These are phyloP conservation scores for Melitaea cinxia DNA, from an alignment of 1,140 invertebrate genomes.

Conservation along the genomic window DNA sequence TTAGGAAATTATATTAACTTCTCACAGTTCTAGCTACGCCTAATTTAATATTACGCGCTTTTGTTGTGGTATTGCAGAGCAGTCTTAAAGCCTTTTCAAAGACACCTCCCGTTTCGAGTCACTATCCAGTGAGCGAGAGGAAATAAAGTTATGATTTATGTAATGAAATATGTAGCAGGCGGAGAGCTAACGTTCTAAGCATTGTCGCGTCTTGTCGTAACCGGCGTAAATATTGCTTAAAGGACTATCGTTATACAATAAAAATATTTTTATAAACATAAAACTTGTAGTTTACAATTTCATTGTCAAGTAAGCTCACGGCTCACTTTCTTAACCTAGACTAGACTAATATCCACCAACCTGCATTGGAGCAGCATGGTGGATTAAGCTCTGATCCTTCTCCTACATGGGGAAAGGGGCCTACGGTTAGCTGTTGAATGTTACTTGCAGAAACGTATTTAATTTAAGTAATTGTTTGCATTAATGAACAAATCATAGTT, in stretches of 20 bases:
- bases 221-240: constrained; percentile 52
- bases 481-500: no score
- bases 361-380: no score
- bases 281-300: constrained; percentile 44
- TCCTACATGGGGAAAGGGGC: no score
- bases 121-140: constrained; percentile 66
- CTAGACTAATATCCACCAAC: constrained; percentile 59
- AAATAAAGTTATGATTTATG: constrained; percentile 81
- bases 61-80: constrained; percentile 64
- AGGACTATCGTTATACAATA: constrained; percentile 48
- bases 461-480: no score
- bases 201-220: constrained; percentile 48
- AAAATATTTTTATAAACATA: constrained; percentile 19
- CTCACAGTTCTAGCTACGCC: constrained; percentile 52
- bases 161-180: constrained; percentile 71
- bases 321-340: constrained; percentile 47
- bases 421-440: constrained; percentile 33
- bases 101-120: constrained; percentile 58
- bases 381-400: constrained; percentile 26
- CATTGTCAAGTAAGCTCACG: constrained; percentile 61
- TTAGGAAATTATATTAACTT: constrained; percentile 35
- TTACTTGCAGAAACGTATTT: constrained; percentile 32
- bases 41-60: constrained; percentile 72
- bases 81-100: constrained; percentile 73
- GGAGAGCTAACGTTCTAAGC: constrained; percentile 51